A percentile compares a stretch with the other conserved stretches of the same genome.
Conservation (phyloP, 2,797 vertebrate genomes). For the Sebastes diaconus region DNA sequence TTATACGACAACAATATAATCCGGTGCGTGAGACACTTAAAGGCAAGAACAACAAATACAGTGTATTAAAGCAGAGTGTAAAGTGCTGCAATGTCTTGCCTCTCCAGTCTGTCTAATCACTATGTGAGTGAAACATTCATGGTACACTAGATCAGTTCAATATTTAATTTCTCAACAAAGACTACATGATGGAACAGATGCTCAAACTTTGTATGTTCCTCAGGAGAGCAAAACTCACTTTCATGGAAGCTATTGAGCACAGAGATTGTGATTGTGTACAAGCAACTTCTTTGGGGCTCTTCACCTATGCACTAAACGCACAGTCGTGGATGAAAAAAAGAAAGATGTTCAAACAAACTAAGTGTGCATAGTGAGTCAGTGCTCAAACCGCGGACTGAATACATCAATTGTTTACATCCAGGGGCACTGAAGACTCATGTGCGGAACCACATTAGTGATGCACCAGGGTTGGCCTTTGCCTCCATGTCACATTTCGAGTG, state of each 20-base stretch:
- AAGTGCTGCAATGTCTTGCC: constrained; percentile 70
- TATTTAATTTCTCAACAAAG: constrained; percentile 84
- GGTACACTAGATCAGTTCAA: constrained; percentile 83
- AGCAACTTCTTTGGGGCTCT: constrained; percentile 61
- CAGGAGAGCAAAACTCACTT: constrained; percentile 76
- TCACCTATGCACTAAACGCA: constrained; percentile 64
- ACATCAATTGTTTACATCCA: constrained; percentile 79
- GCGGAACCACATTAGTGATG: constrained; percentile 73
- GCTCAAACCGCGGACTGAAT: constrained; percentile 61
- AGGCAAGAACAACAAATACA: constrained; percentile 64
- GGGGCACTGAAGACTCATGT: constrained; percentile 69
- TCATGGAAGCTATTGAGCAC: constrained; percentile 57
- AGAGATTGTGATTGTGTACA: constrained; percentile 53
- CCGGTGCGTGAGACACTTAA: constrained; percentile 55
- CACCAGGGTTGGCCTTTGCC: constrained; percentile 76
- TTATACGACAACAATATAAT: constrained; percentile 51
- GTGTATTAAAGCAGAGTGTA: constrained; percentile 67
- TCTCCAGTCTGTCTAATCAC: constrained; percentile 79
- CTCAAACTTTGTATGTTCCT: constrained; percentile 81
- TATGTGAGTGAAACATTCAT: constrained; percentile 83
- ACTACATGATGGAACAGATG: constrained; percentile 83
- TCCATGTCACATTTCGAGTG: constrained; percentile 78
- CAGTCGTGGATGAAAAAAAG: constrained; percentile 36
- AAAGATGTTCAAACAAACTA: constrained; percentile 50
- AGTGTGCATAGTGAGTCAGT: constrained; percentile 61